These are phyloP conservation scores for Drosophila kokeensis DNA, from an alignment of 2,888 invertebrate species.

Conservation along the genomic window DNA sequence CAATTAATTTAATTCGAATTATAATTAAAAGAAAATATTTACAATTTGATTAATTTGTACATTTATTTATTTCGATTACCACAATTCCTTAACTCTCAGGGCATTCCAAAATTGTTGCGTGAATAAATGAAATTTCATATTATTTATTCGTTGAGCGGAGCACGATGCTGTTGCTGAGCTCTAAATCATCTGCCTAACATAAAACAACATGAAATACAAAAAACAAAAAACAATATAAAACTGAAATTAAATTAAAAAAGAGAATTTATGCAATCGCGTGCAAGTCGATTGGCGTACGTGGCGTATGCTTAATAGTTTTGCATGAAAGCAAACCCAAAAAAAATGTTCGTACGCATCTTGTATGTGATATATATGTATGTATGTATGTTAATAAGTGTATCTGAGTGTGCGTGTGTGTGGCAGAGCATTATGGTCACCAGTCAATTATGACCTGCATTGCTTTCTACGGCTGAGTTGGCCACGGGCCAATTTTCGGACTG, in stretches of 20 bases:
- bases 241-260: constrained; percentile 39
- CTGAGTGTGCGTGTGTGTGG: constrained; percentile 6
- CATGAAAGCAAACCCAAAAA: constrained; percentile 30
- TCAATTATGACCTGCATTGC: constrained; percentile 55
- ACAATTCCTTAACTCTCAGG: background rate
- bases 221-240: background rate
- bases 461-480: background rate
- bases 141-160: constrained; percentile 5
- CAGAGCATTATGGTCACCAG: constrained; percentile 53
- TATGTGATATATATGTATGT: background rate
- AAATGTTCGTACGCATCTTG: background rate
- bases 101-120: constrained; percentile 10
- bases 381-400: background rate
- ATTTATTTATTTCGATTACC: background rate
- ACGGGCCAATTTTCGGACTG: constrained; percentile 12
- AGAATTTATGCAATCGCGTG: constrained; percentile 33
- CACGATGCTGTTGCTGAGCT: constrained; percentile 31
- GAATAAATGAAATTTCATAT: background rate
- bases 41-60: background rate
- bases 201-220: constrained; percentile 10
- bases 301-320: constrained; percentile 63
- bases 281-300: constrained; percentile 20
- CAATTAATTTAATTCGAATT: background rate
- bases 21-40: too few species aligned
- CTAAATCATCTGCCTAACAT: constrained; percentile 52